Percentiles rank a stretch among this genome's conserved stretches.
These are phyloP conservation scores for Centrocercus urophasianus DNA, from an alignment of 2,113 vertebrate genomes.

Conservation along the genomic window DNA sequence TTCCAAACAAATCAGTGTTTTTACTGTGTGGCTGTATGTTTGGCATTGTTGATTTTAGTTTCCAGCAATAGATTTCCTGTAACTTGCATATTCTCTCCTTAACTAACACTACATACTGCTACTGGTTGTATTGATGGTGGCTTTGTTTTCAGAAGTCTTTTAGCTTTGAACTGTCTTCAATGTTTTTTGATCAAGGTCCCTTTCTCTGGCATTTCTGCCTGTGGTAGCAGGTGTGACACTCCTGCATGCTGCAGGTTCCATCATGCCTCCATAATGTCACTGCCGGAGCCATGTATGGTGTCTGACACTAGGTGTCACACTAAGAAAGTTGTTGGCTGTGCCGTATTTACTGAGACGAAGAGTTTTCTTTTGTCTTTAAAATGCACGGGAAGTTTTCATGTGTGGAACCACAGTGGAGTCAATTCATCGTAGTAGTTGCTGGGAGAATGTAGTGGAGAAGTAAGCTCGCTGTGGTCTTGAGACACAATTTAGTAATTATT, in stretches of 20 bases:
- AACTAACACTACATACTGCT: not conserved
- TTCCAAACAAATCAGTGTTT: not conserved
- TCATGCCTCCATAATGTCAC: not conserved
- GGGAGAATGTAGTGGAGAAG: not conserved
- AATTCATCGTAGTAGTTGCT: not conserved
- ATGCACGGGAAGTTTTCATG: not conserved
- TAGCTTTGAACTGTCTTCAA: not conserved
- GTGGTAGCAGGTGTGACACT: not conserved
- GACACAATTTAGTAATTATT: not conserved
- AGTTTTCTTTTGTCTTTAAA: not conserved
- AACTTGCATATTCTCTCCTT: not conserved
- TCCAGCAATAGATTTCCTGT: not conserved
- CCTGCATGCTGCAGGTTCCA: not conserved
- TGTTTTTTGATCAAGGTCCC: not conserved
- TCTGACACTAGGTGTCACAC: constrained; percentile 78
- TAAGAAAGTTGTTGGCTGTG: constrained; percentile 60
- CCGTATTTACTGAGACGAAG: not conserved
- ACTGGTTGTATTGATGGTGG: not conserved
- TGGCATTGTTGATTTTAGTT: not conserved
- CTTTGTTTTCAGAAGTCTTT: not conserved
- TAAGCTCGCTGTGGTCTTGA: not conserved
- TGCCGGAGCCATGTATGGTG: not conserved
- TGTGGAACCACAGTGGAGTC: not conserved
- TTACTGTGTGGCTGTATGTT: not conserved
- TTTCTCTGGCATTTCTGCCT: too few species aligned